Conservation (phyloP, 2,113 vertebrate genomes). For the Saguinus imperator region DNA sequence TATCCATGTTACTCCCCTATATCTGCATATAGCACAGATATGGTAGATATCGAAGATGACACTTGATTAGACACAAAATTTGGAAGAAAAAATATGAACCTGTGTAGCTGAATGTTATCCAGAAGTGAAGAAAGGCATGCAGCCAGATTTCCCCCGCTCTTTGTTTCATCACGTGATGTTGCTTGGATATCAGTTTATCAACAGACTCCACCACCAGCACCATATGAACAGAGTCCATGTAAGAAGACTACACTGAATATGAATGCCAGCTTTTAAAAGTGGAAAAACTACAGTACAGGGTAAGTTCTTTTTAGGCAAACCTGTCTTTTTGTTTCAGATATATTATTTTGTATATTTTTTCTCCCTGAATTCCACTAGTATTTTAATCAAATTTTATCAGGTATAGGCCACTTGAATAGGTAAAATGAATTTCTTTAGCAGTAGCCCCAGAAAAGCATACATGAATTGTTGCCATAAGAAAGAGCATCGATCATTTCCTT, state of each 20-base stretch:
- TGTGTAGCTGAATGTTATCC: neutral
- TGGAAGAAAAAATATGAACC: neutral
- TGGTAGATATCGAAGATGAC: neutral
- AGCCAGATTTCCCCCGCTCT: conserved; percentile 35
- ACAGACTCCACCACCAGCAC: conserved; percentile 32
- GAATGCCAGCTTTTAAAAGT: conserved; percentile 63
- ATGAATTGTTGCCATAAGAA: conserved; percentile 22
- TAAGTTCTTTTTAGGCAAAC: conserved; percentile 68
- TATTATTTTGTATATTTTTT: conserved; percentile 5
- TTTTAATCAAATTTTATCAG: conserved; percentile 54
- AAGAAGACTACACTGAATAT: conserved; percentile 65
- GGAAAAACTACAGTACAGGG: neutral
- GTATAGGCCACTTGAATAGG: neutral
- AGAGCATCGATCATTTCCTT: conserved; percentile 51
- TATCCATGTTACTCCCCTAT: neutral
- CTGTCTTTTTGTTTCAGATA: conserved; percentile 34
- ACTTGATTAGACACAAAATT: conserved; percentile 25
- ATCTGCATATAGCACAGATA: neutral
- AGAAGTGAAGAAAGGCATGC: conserved; percentile 47
- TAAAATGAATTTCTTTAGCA: conserved; percentile 41
- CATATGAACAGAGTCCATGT: neutral
- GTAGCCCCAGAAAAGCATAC: conserved; percentile 7
- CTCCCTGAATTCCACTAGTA: neutral
- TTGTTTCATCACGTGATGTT: conserved; percentile 59
- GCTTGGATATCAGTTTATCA: conserved; percentile 80